phyloP scores from a whole-genome alignment of 2,888 invertebrate genomes.

The Balanococcus diminutus region DNA sequence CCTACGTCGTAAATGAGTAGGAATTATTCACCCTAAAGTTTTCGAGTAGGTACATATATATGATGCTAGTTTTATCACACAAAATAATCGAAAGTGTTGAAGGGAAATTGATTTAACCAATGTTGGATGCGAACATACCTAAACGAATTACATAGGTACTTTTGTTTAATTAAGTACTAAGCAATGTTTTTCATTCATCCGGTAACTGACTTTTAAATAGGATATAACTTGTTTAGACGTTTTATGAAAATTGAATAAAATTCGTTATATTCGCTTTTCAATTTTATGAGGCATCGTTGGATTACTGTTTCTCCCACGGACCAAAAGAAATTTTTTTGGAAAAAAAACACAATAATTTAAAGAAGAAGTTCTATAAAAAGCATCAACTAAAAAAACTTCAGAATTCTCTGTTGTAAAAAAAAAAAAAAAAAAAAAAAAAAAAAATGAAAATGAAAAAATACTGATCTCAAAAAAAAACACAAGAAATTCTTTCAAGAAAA shows the following conservation, averaged over 20 bases:
- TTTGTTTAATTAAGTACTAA: neutral
- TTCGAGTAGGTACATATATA: neutral
- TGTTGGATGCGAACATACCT: neutral
- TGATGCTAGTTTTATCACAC: neutral
- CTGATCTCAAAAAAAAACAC: too few relatives aligned
- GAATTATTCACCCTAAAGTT: too few relatives aligned
- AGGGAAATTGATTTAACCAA: neutral
- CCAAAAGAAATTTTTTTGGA: too few relatives aligned
- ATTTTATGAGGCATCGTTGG: neutral
- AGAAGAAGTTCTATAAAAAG: too few relatives aligned
- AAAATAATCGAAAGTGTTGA: neutral
- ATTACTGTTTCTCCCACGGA: neutral
- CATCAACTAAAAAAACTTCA: too few relatives aligned
- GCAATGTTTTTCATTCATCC: slow-evolving; percentile 6
- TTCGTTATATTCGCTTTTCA: neutral
- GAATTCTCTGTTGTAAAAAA: too few relatives aligned
- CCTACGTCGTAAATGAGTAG: neutral
- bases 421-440: too few relatives aligned
- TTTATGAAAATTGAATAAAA: neutral
- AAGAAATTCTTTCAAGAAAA: too few relatives aligned
- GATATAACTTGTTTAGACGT: neutral
- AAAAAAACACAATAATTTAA: too few relatives aligned
- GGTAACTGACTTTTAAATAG: slow-evolving; percentile 2
- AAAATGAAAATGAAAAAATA: too few relatives aligned
- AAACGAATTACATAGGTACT: neutral